A percentile compares a stretch with the other conserved stretches of the same genome.
phyloP scores from a whole-genome alignment of 2,797 vertebrate species.

The Sebastes hubbsi region DNA sequence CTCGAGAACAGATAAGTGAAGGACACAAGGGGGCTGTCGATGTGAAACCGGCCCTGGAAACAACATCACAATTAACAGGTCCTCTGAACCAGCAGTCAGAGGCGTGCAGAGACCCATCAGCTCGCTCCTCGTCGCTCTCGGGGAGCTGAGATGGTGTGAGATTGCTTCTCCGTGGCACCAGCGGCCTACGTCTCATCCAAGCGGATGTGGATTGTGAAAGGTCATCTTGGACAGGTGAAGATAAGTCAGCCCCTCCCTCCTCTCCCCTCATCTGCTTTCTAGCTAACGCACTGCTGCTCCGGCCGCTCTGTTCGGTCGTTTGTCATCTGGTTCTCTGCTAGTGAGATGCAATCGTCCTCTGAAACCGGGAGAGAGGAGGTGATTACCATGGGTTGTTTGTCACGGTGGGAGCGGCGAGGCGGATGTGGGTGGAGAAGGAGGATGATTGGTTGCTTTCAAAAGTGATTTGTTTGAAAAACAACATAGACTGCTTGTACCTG shows the following conservation, averaged over 20 bases:
- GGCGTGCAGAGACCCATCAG: slow-evolving; percentile 40
- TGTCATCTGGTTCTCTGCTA: slow-evolving; percentile 67
- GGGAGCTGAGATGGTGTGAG: slow-evolving; percentile 64
- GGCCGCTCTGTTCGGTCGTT: slow-evolving; percentile 50
- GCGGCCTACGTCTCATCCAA: slow-evolving; percentile 17
- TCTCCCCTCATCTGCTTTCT: slow-evolving; percentile 32
- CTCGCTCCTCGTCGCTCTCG: slow-evolving; percentile 5
- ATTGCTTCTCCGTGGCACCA: slow-evolving; percentile 57
- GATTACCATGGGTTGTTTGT: slow-evolving; percentile 73
- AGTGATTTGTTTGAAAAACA: slow-evolving; percentile 71
- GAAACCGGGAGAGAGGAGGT: slow-evolving; percentile 40
- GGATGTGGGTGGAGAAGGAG: slow-evolving; percentile 46
- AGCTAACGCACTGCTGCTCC: slow-evolving; percentile 41
- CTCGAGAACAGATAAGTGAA: slow-evolving; percentile 46
- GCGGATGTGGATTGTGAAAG: slow-evolving; percentile 59
- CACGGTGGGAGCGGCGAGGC: slow-evolving; percentile 47
- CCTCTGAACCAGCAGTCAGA: slow-evolving; percentile 29
- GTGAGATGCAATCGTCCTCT: slow-evolving; percentile 65
- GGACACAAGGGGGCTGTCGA: slow-evolving; percentile 15
- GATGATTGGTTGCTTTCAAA: slow-evolving; percentile 71
- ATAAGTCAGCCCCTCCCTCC: slow-evolving; percentile 27
- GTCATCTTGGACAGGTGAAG: slow-evolving; percentile 69
- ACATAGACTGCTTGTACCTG: slow-evolving; percentile 31
- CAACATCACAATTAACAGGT: slow-evolving; percentile 66
- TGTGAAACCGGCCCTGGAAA: slow-evolving; percentile 56